phyloP scores from a whole-genome alignment of 2,113 vertebrate genomes.

The Cichladusa arquata region DNA sequence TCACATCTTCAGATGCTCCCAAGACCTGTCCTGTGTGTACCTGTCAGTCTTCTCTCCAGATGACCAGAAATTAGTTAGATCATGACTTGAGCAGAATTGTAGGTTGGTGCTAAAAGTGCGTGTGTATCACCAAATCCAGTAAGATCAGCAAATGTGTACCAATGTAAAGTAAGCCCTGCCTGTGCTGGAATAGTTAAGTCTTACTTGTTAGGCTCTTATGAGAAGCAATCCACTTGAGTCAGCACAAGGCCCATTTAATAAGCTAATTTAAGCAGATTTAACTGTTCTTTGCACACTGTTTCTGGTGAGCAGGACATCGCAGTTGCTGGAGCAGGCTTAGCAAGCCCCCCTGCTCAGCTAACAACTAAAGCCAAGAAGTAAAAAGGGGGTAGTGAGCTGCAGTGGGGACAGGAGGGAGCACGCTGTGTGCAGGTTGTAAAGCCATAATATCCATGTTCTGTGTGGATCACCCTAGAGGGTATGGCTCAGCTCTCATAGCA shows the following conservation, averaged over 20 bases:
- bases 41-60: neutral
- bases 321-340: neutral
- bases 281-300: neutral
- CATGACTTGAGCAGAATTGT: neutral
- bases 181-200: neutral
- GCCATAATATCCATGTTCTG: accelerated
- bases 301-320: neutral
- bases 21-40: neutral
- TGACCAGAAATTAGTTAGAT: neutral
- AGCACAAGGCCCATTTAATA: neutral
- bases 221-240: neutral
- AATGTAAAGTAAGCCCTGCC: neutral
- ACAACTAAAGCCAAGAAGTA: neutral
- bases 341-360: neutral
- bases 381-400: neutral
- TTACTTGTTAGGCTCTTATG: neutral
- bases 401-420: neutral
- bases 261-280: neutral
- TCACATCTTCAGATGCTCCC: neutral
- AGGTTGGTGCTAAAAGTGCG: neutral
- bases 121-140: neutral
- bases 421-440: neutral
- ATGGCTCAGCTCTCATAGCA: neutral
- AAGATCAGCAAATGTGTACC: neutral
- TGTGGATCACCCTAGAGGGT: neutral